Evolutionary conservation across 2,888 invertebrate genomes (phyloP), one percentile per base, ranked within the genome.

Genomic region (Tetranychus truncatus): DNA sequence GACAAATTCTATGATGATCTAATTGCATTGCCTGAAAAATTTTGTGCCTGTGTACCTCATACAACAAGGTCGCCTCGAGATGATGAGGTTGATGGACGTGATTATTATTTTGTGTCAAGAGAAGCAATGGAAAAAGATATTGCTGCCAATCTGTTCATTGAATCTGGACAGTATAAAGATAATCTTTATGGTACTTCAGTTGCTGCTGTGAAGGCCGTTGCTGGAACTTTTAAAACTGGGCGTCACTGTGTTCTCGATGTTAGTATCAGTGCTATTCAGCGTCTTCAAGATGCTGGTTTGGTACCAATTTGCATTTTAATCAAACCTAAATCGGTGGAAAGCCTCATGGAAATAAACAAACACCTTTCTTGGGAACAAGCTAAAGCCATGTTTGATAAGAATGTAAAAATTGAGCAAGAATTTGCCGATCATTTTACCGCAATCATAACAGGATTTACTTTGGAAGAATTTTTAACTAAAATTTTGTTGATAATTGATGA

Each of bases 201-300:
- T 77, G 92, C 95, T 71, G 95, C 95, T 76, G 97, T 99, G 45
- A 87, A 91, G 80, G 95, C 96, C 84, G 96, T 99, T 75, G 95
- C 96, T 77, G 69, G 34, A 11, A 20, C 20, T 20, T 20, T 24
- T 24, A 92, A 94, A 82, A 92, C 93, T 91, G 93, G 94, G 79
- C 96, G 95, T 85, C 99, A 99, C 85, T 99, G 99, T 87, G 97
- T 99, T 85, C 87, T 99, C 83, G 99, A 99, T 85, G 99, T 99
- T 73, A 97, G 96, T 85, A 99, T 96, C 78, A 97, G 99, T 86
- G 99, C 99, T 81, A 99, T 99, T 82, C 95, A 96, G 85, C 88
- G 99, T 84, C 88, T 99, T 83, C 96, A 96, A 86, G 92, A 94
- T 81, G 97, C 97, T 81, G 93, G 93, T 84, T 88, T 99, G 77